A percentile compares a stretch with the other conserved stretches of the same genome.
These are phyloP conservation scores for Ammospiza nelsoni DNA, from an alignment of 2,113 vertebrate species.

Conservation along the genomic window DNA sequence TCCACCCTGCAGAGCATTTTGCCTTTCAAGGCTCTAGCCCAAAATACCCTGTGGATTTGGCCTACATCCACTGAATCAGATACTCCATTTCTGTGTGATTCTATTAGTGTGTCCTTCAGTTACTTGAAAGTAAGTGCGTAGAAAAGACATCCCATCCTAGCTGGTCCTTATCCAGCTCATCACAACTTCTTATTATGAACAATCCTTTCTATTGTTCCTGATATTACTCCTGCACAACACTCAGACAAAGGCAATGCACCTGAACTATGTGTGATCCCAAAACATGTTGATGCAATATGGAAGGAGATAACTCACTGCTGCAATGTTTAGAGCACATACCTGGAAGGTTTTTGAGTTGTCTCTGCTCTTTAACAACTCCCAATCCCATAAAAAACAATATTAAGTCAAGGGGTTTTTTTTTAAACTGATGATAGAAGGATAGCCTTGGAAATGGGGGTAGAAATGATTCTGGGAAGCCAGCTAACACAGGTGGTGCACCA, in stretches of 20 bases:
- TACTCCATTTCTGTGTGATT: not conserved
- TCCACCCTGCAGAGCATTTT: not conserved
- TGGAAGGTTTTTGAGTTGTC: not conserved
- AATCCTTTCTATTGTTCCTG: not conserved
- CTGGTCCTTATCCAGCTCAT: not conserved
- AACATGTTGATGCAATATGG: not conserved
- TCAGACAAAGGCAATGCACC: not conserved
- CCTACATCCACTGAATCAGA: not conserved
- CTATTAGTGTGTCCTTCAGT: not conserved
- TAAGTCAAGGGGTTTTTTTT: not conserved
- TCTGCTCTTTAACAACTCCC: not conserved
- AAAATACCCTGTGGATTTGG: not conserved
- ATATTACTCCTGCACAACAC: not conserved
- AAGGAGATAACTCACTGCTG: not conserved
- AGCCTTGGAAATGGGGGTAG: not conserved
- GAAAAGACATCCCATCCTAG: not conserved
- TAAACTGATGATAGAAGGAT: accelerated
- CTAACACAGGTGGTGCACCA: not conserved
- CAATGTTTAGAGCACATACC: not conserved
- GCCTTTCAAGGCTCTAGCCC: not conserved
- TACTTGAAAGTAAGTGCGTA: not conserved
- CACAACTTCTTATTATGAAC: not conserved
- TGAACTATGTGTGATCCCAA: not conserved
- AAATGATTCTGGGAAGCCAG: not conserved
- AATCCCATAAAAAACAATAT: not conserved